Conservation (phyloP, 2,888 invertebrate genomes). For the Fragum sueziense region DNA sequence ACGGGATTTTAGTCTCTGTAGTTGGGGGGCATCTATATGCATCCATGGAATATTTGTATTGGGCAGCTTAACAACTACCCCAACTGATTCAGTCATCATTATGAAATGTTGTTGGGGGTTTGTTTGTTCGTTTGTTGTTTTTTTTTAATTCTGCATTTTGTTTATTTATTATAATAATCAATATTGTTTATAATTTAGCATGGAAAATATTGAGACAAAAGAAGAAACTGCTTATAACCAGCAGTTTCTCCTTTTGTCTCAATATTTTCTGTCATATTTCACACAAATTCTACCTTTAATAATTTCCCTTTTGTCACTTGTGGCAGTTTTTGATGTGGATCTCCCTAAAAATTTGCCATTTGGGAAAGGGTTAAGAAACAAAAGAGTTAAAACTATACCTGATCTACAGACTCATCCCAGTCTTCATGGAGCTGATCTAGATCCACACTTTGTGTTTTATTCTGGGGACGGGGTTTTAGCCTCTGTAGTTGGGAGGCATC, state of each 20-base stretch:
- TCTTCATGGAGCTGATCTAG: too few species aligned
- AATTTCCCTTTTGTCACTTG: too few species aligned
- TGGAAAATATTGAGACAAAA: too few species aligned
- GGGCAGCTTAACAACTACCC: conserved; percentile 36
- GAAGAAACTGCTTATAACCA: neutral
- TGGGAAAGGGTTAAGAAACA: too few species aligned
- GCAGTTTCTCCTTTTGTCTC: neutral
- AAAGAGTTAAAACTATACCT: too few species aligned
- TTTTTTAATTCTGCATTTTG: neutral
- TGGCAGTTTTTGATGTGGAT: too few species aligned
- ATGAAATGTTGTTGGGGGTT: neutral
- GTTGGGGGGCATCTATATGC: conserved; percentile 29
- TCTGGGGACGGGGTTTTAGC: too few species aligned
- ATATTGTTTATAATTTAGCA: too few species aligned
- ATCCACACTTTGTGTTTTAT: too few species aligned
- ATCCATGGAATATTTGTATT: conserved; percentile 47
- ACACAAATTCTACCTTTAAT: too few species aligned
- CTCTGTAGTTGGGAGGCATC: conserved; percentile 22
- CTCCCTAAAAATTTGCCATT: too few species aligned
- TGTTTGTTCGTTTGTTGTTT: neutral
- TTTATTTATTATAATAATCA: neutral
- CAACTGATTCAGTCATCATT: conserved; percentile 17
- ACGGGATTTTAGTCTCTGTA: conserved; percentile 9
- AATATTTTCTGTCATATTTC: neutral
- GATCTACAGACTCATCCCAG: too few species aligned